Percentiles rank a stretch among this genome's conserved stretches.
These are phyloP conservation scores for Drosophila mauritiana DNA, from an alignment of 1,140 invertebrate species.

Conservation along the genomic window DNA sequence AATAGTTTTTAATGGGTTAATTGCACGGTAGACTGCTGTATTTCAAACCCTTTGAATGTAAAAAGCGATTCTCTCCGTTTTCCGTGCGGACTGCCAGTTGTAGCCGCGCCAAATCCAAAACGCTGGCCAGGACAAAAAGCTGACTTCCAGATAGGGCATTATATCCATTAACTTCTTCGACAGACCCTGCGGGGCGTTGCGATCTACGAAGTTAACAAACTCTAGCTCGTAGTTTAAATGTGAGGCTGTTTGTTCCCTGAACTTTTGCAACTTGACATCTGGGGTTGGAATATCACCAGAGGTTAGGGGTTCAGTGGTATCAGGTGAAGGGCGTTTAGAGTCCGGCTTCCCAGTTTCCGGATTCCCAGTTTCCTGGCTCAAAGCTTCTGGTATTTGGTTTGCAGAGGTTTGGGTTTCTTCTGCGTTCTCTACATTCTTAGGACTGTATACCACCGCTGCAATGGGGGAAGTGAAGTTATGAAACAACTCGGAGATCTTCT, in stretches of 20 bases:
- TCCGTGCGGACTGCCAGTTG: slow-evolving; percentile 53
- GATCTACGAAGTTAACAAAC: slow-evolving; percentile 57
- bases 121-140: slow-evolving; percentile 66
- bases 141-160: slow-evolving; percentile 52
- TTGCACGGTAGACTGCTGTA: background rate
- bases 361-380: background rate
- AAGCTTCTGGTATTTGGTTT: no score
- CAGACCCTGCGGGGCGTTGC: slow-evolving; percentile 59
- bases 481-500: slow-evolving; percentile 10
- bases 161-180: slow-evolving; percentile 47
- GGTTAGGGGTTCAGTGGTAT: background rate
- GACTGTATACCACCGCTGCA: background rate
- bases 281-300: background rate
- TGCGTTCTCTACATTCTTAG: background rate
- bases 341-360: background rate
- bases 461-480: no score
- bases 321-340: no score
- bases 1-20: background rate
- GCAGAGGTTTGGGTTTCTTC: background rate
- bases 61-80: slow-evolving; percentile 41
- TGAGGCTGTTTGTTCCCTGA: background rate
- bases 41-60: slow-evolving; percentile 64
- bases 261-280: background rate
- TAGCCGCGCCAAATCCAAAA: slow-evolving; percentile 69
- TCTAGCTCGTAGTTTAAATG: slow-evolving; percentile 43